Base-by-base conservation (phyloP, 2,113 vertebrate genomes). In the Melospiza melodia region DNA sequence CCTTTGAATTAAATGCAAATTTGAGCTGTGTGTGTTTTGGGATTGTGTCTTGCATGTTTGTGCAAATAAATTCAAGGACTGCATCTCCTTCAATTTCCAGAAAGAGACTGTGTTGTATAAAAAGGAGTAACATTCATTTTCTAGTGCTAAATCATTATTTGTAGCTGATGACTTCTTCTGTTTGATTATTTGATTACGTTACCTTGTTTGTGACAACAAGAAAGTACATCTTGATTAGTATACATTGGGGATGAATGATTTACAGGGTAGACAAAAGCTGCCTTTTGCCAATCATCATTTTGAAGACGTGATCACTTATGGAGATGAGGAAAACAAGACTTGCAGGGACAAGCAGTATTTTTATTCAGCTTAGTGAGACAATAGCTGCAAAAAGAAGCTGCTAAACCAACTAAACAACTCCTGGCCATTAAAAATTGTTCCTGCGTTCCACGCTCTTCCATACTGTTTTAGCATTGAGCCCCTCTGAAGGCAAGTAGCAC, bases 191-290 rank as follows among this genome's bases (percentile, higher is more conserved):
- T 90, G 17, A 69, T 87, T 79, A 65, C 2, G 12, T 74, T 90
- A 68, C 27, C 63, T 92, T 72, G 43, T 79, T 96, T 93, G 51
- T 82, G 85, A 66, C 57, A 96, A 90, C 52, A 90, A 28, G 35
- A 71, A 67, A 80, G 27, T 75, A 79, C 12, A 63, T 73, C 12
- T 65, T 94, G 66, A 94, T 87, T 89, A 91, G 71, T 61, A 43
- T 19, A 35, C 57, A 66, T 58, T 67, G 46, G 28, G n/a, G 54
- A 73, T 31, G 3, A 87, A 59, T 21, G 39, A 66, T 37, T 89
- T 41, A 62, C 20, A 54, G 33, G 22, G 76, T 69, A 93, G 84
- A 82, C 43, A 87, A 82, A 71, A 65, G 58, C 41, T 59, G 62
- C 20, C 27, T 72, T 90, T 62, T 58, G n/a, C 21, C 52, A 94